Conservation (phyloP, 2,888 invertebrate genomes). For the Halictus quadricinctus region DNA sequence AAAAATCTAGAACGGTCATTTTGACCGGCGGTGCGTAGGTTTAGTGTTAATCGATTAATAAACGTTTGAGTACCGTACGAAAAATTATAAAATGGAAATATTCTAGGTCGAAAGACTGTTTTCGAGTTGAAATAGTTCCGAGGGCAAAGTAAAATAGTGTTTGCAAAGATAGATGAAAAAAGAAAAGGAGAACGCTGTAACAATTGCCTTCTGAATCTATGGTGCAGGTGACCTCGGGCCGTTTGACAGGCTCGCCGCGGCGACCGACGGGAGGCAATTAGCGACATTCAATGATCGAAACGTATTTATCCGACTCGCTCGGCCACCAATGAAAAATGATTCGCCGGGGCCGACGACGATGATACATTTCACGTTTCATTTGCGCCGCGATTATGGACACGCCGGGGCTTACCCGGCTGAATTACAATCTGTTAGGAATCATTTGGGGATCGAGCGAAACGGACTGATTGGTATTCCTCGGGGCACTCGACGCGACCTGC, state of each 20-base stretch:
- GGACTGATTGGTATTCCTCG: conserved; percentile 8
- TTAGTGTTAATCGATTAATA: no score
- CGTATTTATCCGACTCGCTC: conserved; percentile 24
- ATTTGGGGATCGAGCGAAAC: conserved; percentile 2
- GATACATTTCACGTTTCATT: conserved; percentile 29
- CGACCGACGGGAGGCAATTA: conserved; percentile 37
- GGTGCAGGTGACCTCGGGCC: not conserved
- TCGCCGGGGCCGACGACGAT: conserved; percentile 11
- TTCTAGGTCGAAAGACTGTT: no score
- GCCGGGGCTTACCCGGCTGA: not conserved
- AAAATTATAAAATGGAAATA: no score
- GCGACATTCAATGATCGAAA: conserved; percentile 43
- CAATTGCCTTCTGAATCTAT: not conserved
- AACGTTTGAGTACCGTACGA: no score
- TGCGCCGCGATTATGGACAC: conserved; percentile 19
- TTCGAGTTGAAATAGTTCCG: no score
- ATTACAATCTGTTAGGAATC: conserved; percentile 14
- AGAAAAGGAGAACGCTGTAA: not conserved
- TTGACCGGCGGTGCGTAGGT: no score
- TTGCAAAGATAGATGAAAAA: not conserved
- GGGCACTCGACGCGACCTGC: not conserved
- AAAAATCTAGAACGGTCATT: no score
- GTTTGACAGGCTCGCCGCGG: not conserved
- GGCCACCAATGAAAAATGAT: conserved; percentile 46
- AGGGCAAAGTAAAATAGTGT: not conserved